Conservation (phyloP, 1,140 invertebrate species). For the Chironomus striatipennis region DNA sequence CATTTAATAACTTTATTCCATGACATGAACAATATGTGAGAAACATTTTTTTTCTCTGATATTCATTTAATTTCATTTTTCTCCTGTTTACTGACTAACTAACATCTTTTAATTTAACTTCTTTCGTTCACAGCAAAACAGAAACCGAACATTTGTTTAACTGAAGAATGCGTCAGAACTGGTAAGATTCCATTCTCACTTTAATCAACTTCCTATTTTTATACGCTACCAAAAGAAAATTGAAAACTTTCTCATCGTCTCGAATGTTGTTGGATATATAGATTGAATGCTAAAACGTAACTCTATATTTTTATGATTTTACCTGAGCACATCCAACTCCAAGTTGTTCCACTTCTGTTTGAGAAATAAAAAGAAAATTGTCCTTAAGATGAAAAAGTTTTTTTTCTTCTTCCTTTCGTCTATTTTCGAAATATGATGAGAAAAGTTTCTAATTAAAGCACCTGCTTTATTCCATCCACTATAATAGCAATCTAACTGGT, state of each 20-base stretch:
- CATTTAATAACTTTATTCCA: neutral
- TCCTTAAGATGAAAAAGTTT: neutral
- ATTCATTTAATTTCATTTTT: neutral
- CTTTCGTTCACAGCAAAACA: slow-evolving; percentile 40
- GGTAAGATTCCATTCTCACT: slow-evolving; percentile 40
- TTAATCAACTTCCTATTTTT: neutral
- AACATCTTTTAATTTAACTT: slow-evolving; percentile 29
- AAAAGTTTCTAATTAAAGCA: neutral
- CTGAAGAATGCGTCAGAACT: slow-evolving; percentile 62
- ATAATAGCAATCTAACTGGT: no score
- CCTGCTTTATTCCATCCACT: neutral
- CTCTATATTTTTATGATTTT: no score
- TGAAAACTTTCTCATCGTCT: no score
- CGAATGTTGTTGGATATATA: no score
- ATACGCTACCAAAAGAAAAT: no score
- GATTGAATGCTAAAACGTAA: no score
- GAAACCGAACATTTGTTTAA: slow-evolving; percentile 49
- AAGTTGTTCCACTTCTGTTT: no score
- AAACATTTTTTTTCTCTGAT: neutral
- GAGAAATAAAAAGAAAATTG: no score
- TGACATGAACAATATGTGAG: neutral
- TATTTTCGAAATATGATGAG: neutral
- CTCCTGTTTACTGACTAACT: neutral
- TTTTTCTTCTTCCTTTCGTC: neutral
- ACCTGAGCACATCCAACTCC: no score